Conservation (phyloP, 2,113 vertebrate genomes). For the Syrmaticus mikado region DNA sequence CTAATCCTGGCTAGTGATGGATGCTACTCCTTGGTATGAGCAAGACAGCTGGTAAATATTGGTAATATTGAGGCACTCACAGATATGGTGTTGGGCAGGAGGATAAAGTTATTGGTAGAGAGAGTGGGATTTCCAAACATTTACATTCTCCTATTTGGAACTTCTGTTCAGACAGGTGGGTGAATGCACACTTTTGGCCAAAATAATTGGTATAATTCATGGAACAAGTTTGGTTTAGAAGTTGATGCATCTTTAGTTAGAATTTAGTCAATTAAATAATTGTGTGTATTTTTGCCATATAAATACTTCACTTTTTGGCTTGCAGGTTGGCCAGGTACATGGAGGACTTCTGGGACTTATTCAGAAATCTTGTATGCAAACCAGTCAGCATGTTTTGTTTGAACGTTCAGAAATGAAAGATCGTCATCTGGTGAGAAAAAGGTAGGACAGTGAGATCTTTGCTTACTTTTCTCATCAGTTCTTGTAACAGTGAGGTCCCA, state of each 20-base stretch:
- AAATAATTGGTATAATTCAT: neutral
- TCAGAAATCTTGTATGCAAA: constrained; percentile 87
- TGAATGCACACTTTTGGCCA: neutral
- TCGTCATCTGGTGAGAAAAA: constrained; percentile 87
- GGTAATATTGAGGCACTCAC: neutral
- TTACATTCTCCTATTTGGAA: rapidly evolving
- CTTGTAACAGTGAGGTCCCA: neutral
- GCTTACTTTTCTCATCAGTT: neutral
- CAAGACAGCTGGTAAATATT: neutral
- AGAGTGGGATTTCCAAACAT: neutral
- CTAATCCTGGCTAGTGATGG: constrained; percentile 51
- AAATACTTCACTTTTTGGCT: neutral
- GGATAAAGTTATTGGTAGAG: neutral
- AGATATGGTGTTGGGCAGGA: neutral
- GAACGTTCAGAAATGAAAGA: constrained; percentile 94
- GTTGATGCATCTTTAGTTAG: neutral
- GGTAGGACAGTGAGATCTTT: constrained; percentile 74
- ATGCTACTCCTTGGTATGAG: constrained; percentile 65
- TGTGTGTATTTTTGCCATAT: neutral
- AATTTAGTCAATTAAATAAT: neutral
- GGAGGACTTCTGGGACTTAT: constrained; percentile 91
- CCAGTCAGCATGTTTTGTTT: constrained; percentile 90
- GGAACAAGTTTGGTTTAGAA: neutral
- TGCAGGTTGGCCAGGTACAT: constrained; percentile 90
- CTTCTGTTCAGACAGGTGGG: neutral